Conservation (phyloP, 2,888 invertebrate genomes). For the Cosmia trapezina region DNA sequence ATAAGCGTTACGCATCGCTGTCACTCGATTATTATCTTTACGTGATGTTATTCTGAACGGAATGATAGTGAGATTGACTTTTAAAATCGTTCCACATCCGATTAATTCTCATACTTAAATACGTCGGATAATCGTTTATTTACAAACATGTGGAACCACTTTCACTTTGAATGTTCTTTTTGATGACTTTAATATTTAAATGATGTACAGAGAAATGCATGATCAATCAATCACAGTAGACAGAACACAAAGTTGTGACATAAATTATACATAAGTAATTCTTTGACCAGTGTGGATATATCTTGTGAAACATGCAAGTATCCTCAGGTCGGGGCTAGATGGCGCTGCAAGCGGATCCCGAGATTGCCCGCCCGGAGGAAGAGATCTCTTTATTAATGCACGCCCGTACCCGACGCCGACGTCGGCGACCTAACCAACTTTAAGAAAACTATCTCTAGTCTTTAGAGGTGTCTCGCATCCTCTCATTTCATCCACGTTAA, state of each 20-base stretch:
- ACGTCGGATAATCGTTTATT: slow-evolving; percentile 50
- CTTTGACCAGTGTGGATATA: slow-evolving; percentile 41
- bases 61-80: slow-evolving; percentile 20
- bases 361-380: slow-evolving; percentile 75
- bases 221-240: slow-evolving; percentile 34
- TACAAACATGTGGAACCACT: slow-evolving; percentile 47
- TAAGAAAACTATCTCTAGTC: slow-evolving; percentile 79
- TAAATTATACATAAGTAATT: slow-evolving; percentile 6
- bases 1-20: slow-evolving; percentile 11
- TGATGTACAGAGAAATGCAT: slow-evolving; percentile 33
- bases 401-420: slow-evolving; percentile 61
- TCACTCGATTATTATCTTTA: slow-evolving; percentile 23
- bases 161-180: slow-evolving; percentile 50
- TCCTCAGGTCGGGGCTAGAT: slow-evolving; percentile 29
- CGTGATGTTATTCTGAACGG: slow-evolving; percentile 26
- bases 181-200: slow-evolving; percentile 40
- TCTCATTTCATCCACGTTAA: slow-evolving; percentile 81
- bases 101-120: slow-evolving; percentile 53
- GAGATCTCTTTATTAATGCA: slow-evolving; percentile 79
- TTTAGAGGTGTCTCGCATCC: slow-evolving; percentile 69
- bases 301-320: slow-evolving; percentile 47
- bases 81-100: slow-evolving; percentile 34
- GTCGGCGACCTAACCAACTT: slow-evolving; percentile 79
- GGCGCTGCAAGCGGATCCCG: slow-evolving; percentile 43
- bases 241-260: slow-evolving; percentile 3